Conservation (phyloP, 2,888 invertebrate genomes). For the Zelleria hepariella region DNA sequence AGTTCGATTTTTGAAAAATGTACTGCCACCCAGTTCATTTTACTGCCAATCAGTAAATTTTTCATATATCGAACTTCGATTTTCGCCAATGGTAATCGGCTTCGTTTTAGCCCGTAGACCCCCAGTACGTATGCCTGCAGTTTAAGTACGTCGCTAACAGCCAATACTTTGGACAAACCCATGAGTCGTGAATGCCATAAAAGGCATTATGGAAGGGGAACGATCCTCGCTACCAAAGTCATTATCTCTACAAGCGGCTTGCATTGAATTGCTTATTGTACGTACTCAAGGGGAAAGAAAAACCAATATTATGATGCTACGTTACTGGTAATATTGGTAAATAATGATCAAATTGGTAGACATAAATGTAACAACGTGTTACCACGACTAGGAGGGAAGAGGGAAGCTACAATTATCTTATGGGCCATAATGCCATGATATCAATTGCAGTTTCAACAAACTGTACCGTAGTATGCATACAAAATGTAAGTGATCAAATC, state of each 20-base stretch:
- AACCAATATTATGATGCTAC: not conserved
- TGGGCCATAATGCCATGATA: too few species aligned
- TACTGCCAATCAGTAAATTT: too few species aligned
- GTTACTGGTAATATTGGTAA: not conserved
- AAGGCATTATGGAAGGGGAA: not conserved
- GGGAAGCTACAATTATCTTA: not conserved
- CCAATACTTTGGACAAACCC: not conserved
- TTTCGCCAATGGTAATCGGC: too few species aligned
- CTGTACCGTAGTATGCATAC: too few species aligned
- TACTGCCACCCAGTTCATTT: too few species aligned
- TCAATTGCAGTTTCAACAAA: too few species aligned
- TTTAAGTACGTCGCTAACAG: not conserved
- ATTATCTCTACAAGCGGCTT: not conserved
- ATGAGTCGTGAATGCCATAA: not conserved
- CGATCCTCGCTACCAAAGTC: not conserved
- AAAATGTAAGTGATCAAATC: too few species aligned
- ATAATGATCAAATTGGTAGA: not conserved
- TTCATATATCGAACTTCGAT: too few species aligned
- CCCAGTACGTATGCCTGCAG: too few species aligned
- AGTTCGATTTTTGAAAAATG: too few species aligned
- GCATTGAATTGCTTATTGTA: not conserved
- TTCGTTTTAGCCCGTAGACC: too few species aligned
- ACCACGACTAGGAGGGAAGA: not conserved
- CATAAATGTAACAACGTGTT: not conserved
- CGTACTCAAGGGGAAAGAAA: not conserved